Conservation (phyloP, 1,140 invertebrate genomes). For the Bemisia tabaci region DNA sequence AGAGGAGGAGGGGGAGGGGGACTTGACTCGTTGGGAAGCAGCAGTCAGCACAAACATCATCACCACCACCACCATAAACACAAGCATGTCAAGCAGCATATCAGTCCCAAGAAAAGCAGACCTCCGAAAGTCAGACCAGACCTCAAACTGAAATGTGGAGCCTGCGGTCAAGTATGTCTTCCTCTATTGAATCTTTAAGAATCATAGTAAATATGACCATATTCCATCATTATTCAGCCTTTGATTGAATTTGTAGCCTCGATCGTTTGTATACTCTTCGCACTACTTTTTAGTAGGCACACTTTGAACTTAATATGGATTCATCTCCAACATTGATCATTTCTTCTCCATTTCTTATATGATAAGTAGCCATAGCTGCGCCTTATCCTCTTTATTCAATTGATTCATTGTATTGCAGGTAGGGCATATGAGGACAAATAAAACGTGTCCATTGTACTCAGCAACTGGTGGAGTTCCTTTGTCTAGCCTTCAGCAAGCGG, state of each 20-base stretch:
- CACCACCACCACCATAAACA: not conserved
- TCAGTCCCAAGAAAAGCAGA: conserved; percentile 2
- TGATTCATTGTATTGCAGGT: too few relatives aligned
- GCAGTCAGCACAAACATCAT: not conserved
- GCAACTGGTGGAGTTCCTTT: conserved; percentile 41
- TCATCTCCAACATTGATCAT: too few relatives aligned
- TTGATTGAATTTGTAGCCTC: too few relatives aligned
- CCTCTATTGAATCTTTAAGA: too few relatives aligned
- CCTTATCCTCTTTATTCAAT: conserved; percentile 19
- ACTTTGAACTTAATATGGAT: too few relatives aligned
- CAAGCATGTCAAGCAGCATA: not conserved
- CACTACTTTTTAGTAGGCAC: too few relatives aligned
- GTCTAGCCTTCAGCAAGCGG: conserved; percentile 59
- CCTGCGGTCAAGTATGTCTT: conserved; percentile 85
- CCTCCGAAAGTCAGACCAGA: conserved; percentile 35
- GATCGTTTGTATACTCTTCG: too few relatives aligned
- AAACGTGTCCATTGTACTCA: conserved; percentile 85
- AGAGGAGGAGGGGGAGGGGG: too few relatives aligned
- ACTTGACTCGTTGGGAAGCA: not conserved
- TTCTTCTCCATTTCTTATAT: too few relatives aligned
- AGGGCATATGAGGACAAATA: conserved; percentile 83
- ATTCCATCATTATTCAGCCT: too few relatives aligned
- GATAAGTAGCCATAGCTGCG: too few relatives aligned
- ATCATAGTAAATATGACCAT: too few relatives aligned
- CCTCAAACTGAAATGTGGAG: conserved; percentile 85